Conservation (phyloP, 92 coral and sea anemone species). For the Epizoanthus ramosus region DNA sequence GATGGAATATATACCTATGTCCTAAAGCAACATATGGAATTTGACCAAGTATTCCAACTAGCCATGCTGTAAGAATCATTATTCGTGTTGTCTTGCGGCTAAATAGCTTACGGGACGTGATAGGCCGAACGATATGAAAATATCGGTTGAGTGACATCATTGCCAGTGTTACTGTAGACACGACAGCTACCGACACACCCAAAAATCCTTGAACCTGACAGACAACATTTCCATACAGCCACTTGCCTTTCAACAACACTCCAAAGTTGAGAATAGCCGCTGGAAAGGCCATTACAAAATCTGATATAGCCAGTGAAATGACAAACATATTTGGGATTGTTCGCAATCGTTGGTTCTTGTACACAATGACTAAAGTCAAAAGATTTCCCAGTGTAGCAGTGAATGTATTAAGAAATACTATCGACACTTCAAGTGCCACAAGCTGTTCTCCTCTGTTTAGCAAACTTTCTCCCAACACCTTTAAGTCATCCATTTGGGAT, state of each 20-base stretch:
- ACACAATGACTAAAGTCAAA: conserved; percentile 39
- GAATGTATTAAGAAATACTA: conserved; percentile 29
- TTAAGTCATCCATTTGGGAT: conserved; percentile 30
- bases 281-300: conserved; percentile 43
- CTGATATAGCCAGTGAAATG: conserved; percentile 45
- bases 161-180: conserved; percentile 44
- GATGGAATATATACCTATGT: conserved; percentile 39
- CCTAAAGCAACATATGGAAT: conserved; percentile 35
- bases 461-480: conserved; percentile 10
- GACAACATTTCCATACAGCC: conserved; percentile 29
- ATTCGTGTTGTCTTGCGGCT: conserved; percentile 31
- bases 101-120: conserved; percentile 30
- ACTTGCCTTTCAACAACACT: conserved; percentile 35
- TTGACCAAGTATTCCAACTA: conserved; percentile 27
- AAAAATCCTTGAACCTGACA: conserved; percentile 53
- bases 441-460: not conserved
- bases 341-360: conserved; percentile 42
- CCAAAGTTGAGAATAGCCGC: conserved; percentile 7
- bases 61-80: conserved; percentile 34
- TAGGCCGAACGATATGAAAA: conserved; percentile 32
- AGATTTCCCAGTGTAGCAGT: conserved; percentile 50
- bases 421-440: conserved; percentile 31
- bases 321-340: conserved; percentile 48
- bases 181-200: conserved; percentile 38
- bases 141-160: conserved; percentile 50